Percentiles rank a stretch among this genome's conserved stretches.
These are phyloP conservation scores for Sylvia borin DNA, from an alignment of 2,797 vertebrate species.

Conservation along the genomic window DNA sequence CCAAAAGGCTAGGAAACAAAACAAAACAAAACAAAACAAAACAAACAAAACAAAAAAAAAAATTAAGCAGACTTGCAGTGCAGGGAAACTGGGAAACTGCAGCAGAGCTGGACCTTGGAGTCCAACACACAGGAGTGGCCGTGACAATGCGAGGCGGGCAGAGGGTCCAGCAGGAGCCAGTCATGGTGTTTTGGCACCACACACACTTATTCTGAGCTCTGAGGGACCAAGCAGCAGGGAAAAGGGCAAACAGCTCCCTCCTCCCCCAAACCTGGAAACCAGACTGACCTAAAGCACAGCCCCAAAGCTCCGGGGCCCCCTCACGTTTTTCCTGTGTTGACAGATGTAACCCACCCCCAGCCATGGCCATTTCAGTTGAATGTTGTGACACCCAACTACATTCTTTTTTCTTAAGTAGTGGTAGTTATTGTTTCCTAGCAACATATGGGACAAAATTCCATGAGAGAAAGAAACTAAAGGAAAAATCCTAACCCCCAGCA, in stretches of 20 bases:
- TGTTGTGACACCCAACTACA: no score
- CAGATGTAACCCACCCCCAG: not conserved
- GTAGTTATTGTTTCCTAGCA: not conserved
- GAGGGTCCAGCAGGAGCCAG: rapidly evolving
- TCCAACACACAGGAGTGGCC: not conserved
- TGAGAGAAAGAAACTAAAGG: not conserved
- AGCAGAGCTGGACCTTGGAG: rapidly evolving
- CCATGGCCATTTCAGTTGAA: not conserved
- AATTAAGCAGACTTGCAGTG: not conserved
- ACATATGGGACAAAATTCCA: not conserved
- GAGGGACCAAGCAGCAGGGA: not conserved
- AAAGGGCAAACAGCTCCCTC: not conserved
- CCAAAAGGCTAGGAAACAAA: rapidly evolving
- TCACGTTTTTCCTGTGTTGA: not conserved
- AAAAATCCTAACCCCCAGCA: not conserved
- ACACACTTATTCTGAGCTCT: rapidly evolving
- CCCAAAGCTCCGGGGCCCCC: not conserved
- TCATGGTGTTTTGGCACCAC: not conserved
- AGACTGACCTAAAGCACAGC: not conserved
- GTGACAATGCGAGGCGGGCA: rapidly evolving
- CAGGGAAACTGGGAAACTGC: no score
- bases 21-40: no score
- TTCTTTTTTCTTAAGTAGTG: not conserved
- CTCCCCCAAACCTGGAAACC: rapidly evolving
- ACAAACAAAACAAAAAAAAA: not conserved